A percentile compares a stretch with the other conserved stretches of the same genome.
Evolutionary conservation across 1,140 invertebrate genomes (phyloP).

Genomic region (Achatina immaculata): DNA sequence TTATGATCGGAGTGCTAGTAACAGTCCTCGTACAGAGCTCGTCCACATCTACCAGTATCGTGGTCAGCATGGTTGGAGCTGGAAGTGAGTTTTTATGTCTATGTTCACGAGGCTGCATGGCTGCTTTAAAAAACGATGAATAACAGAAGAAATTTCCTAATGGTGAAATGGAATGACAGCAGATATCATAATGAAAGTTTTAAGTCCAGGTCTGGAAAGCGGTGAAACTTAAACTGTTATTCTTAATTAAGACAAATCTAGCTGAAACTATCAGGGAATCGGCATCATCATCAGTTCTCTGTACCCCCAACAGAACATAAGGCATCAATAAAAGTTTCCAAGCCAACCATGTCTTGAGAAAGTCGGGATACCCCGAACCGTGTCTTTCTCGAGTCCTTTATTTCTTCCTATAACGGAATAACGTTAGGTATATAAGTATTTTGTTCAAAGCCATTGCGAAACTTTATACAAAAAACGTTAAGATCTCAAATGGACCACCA

Average conservation of each 20-base stretch:
- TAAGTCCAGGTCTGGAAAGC: not conserved
- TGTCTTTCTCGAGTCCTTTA: too few relatives aligned
- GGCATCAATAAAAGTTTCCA: too few relatives aligned
- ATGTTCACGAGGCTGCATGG: not conserved
- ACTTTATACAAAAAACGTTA: too few relatives aligned
- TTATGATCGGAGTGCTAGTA: slow-evolving; percentile 77
- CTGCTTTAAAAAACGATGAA: not conserved
- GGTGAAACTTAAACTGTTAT: not conserved
- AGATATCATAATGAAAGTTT: not conserved
- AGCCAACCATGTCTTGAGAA: too few relatives aligned
- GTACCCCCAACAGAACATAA: too few relatives aligned
- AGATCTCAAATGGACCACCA: too few relatives aligned
- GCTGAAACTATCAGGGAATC: not conserved
- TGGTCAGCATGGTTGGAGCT: slow-evolving; percentile 77
- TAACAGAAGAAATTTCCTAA: not conserved
- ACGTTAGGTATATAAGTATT: too few relatives aligned
- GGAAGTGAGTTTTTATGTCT: slow-evolving; percentile 67
- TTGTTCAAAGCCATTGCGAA: too few relatives aligned
- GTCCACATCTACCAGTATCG: slow-evolving; percentile 77
- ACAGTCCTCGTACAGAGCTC: slow-evolving; percentile 78
- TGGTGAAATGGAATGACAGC: not conserved
- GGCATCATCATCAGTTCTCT: too few relatives aligned
- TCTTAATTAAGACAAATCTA: not conserved
- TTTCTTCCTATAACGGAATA: too few relatives aligned
- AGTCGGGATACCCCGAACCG: too few relatives aligned